Conservation (phyloP, 2,113 vertebrate species). For the Brachyhypopomus gauderio region DNA sequence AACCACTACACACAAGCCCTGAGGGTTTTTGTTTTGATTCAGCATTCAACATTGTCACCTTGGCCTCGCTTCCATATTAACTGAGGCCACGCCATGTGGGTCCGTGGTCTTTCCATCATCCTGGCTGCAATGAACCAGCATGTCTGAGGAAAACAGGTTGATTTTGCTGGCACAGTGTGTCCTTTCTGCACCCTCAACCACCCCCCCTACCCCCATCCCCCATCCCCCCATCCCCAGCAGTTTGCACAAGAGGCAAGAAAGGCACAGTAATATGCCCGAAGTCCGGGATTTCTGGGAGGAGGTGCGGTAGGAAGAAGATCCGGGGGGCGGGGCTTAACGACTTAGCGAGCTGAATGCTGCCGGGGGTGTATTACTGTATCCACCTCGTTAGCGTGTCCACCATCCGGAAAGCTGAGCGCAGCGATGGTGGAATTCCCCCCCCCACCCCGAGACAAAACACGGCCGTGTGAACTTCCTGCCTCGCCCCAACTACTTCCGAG, state of each 20-base stretch:
- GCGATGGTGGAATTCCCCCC: background rate
- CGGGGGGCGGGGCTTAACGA: background rate
- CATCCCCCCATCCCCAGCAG: conserved; percentile 36
- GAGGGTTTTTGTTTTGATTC: conserved; percentile 46
- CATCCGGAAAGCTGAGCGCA: too few relatives aligned
- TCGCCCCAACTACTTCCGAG: background rate
- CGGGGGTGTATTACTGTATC: background rate
- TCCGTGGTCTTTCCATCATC: conserved; percentile 67
- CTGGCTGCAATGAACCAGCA: conserved; percentile 68
- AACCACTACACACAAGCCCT: background rate
- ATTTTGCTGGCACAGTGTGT: conserved; percentile 77
- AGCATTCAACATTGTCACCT: conserved; percentile 46
- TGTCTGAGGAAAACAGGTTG: conserved; percentile 83
- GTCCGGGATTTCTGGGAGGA: background rate
- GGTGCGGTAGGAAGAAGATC: background rate
- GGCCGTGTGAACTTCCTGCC: conserved; percentile 3
- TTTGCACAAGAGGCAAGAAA: conserved; percentile 4
- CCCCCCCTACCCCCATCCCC: conserved; percentile 41
- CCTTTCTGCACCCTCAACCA: conserved; percentile 54
- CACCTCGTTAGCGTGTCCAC: too few relatives aligned
- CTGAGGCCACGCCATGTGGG: conserved; percentile 69
- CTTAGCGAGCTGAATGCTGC: background rate
- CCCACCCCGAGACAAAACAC: background rate
- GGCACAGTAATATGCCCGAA: background rate
- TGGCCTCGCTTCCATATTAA: conserved; percentile 58